phyloP scores from a whole-genome alignment of 23 tunicate species.

The Phallusia fumigata region DNA sequence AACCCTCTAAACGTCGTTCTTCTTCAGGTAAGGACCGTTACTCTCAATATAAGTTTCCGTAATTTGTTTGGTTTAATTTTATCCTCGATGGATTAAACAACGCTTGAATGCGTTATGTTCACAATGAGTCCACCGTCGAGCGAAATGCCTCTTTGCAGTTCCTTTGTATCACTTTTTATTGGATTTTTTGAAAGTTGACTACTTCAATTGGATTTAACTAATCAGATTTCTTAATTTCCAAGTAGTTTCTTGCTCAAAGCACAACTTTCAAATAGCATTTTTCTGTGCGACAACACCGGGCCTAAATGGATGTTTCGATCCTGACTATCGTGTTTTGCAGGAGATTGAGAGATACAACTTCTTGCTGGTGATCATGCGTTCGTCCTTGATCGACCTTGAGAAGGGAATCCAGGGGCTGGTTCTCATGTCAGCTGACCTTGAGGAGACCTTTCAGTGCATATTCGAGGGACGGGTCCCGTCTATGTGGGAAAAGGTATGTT shows the following conservation, averaged over 20 bases:
- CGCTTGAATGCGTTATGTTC: no score
- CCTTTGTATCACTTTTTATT: no score
- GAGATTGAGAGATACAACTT: constrained; percentile 95
- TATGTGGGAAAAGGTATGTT: constrained; percentile 82
- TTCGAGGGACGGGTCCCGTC: constrained; percentile 97
- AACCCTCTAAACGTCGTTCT: constrained; percentile 96
- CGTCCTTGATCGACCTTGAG: constrained; percentile 84
- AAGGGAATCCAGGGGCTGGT: constrained; percentile 98
- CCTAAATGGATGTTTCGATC: neutral
- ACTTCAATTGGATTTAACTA: no score
- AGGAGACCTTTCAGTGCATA: constrained; percentile 97
- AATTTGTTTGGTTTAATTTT: no score
- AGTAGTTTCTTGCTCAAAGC: no score
- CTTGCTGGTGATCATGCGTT: constrained; percentile 81
- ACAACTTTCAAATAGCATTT: neutral
- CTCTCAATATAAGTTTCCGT: no score
- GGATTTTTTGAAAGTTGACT: no score
- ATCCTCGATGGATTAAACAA: no score
- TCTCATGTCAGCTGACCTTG: constrained; percentile 93
- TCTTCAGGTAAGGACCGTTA: constrained; percentile 83
- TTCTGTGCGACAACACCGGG: neutral
- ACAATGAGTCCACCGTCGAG: no score
- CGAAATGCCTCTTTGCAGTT: no score
- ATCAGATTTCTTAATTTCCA: no score
- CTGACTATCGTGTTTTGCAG: constrained; percentile 23